phyloP scores from a whole-genome alignment of 2,888 invertebrate species.

The Leucophenga maculata region DNA sequence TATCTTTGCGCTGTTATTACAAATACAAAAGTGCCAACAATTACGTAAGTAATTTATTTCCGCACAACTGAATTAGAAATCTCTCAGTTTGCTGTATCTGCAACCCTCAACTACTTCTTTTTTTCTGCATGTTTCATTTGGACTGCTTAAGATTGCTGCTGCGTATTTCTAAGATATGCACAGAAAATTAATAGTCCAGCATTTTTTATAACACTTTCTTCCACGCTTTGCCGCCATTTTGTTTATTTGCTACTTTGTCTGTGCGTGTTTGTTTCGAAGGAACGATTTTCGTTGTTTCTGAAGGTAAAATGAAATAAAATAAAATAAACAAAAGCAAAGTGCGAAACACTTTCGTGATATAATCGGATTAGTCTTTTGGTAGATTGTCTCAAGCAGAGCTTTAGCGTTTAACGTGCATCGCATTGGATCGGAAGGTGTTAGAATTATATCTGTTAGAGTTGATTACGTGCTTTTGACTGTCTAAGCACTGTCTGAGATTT shows the following conservation, averaged over 20 bases:
- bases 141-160: too few species aligned
- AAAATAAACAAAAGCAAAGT: constrained; percentile 19
- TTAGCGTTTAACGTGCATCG: constrained; percentile 48
- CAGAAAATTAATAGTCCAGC: constrained; percentile 62
- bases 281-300: background rate
- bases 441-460: too few species aligned
- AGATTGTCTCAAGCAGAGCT: constrained; percentile 20
- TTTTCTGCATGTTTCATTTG: background rate
- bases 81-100: constrained; percentile 40
- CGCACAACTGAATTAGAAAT: constrained; percentile 65
- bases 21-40: constrained; percentile 49
- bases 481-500: too few species aligned
- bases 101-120: background rate
- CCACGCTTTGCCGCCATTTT: constrained; percentile 40
- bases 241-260: background rate
- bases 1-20: too few species aligned
- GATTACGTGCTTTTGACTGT: background rate
- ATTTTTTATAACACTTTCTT: constrained; percentile 65
- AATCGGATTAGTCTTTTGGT: constrained; percentile 59
- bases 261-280: constrained; percentile 3
- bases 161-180: constrained; percentile 51
- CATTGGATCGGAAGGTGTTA: background rate
- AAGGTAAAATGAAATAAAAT: too few species aligned
- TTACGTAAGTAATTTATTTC: constrained; percentile 66
- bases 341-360: constrained; percentile 57